Base-by-base conservation (phyloP, 2,113 vertebrate genomes). In the Climacteris rufus region DNA sequence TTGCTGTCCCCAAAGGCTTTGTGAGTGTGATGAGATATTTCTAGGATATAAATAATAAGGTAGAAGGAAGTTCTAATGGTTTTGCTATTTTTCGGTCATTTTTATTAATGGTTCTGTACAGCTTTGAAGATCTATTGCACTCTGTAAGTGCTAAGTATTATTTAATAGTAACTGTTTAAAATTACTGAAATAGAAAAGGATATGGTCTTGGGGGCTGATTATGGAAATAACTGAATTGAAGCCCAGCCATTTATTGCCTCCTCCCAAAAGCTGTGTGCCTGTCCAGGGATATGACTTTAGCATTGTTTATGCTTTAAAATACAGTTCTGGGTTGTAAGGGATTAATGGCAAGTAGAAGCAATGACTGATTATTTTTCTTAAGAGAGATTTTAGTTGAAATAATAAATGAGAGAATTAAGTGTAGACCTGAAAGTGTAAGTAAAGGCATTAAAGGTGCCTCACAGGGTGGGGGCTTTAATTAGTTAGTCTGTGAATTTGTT, bases 121-220 rank as follows among this genome's bases (percentile, higher is more conserved):
- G 80, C 88, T 94, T 87, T 81, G 79, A 96, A 96, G 93, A 96
- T 97, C 64, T 96, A 94, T 96, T 95, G 83, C 96, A 88, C 83
- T 87, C 72, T 89, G 47, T 74, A 94, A 96, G 93, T 95, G 93
- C 93, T 97, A 96, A 96, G 93, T 96, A 89, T 96, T 97, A 96
- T 96, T 96, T 97, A 96, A 96, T 96, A 94, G 94, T 84, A 92
- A 87, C 40, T 89, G 72, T 81, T 96, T 61, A 71, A 96, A 97
- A 95, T 92, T 72, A 89, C 83, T 89, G 86, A 90, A 90, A 77
- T 71, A 92, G 85, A 89, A 90, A 28, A 61, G 90, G 83, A 93
- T 95, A 68, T 39, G 61, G 57, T 91, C 93, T 86, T 80, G 35
- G 44, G 49, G 44, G 21, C 64, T 92, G 80, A 94, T 96, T 66